phyloP scores from a whole-genome alignment of 2,113 vertebrate species.

The Calypte anna region DNA sequence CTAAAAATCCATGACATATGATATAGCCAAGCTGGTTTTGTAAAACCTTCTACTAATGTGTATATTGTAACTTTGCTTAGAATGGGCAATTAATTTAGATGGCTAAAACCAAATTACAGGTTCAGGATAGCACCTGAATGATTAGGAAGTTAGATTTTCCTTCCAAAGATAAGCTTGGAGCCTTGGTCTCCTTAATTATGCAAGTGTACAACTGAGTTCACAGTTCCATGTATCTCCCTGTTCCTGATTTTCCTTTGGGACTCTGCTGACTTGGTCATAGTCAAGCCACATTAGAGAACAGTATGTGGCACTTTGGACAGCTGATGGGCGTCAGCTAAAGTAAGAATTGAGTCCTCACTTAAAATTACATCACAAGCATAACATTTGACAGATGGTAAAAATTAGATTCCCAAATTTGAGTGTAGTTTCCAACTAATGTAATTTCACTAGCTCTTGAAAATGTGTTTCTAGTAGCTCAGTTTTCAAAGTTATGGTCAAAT shows the following conservation, averaged over 20 bases:
- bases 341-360: background rate
- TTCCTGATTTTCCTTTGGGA: background rate
- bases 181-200: background rate
- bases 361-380: background rate
- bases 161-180: background rate
- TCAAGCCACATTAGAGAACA: background rate
- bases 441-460: background rate
- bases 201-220: background rate
- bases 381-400: background rate
- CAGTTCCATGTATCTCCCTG: background rate
- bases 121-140: background rate
- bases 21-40: background rate
- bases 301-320: background rate
- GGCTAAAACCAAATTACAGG: background rate
- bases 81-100: background rate
- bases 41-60: rapidly evolving
- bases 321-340: background rate
- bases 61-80: background rate
- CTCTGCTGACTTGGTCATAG: background rate
- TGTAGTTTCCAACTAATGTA: background rate
- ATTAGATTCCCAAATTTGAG: background rate
- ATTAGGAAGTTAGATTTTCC: background rate
- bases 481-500: background rate
- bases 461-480: background rate
- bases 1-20: background rate